Evolutionary conservation across 2,797 vertebrate genomes (phyloP).

Genomic region (Alca torda): DNA sequence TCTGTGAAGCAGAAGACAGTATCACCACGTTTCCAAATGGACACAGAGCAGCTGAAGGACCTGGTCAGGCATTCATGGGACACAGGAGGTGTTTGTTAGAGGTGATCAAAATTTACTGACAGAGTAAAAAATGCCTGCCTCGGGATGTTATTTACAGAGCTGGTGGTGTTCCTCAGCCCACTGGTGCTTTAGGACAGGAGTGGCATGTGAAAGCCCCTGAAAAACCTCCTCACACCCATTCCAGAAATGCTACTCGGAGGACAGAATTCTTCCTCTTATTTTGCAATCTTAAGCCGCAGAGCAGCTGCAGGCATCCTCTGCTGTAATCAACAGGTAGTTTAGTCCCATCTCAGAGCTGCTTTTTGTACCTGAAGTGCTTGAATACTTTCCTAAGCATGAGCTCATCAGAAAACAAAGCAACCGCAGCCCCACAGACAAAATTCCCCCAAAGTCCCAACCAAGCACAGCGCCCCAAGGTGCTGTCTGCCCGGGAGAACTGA

Average conservation of each 20-base stretch:
- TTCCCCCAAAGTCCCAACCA: background rate
- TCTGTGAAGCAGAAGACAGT: background rate
- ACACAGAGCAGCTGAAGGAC: background rate
- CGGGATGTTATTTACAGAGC: background rate
- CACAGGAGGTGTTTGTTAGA: background rate
- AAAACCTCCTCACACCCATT: background rate
- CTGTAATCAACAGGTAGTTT: background rate
- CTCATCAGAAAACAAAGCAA: background rate
- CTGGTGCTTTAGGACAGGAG: background rate
- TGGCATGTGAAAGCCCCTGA: background rate
- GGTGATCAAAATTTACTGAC: background rate
- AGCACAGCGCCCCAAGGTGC: background rate
- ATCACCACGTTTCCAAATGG: fast-evolving
- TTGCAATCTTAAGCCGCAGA: background rate
- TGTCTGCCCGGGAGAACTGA: background rate
- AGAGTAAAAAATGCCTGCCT: background rate
- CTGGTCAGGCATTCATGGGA: background rate
- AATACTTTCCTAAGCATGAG: background rate
- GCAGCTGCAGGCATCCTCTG: background rate
- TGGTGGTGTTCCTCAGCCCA: background rate
- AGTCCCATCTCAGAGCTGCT: background rate
- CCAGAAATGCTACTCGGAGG: background rate
- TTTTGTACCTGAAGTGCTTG: background rate
- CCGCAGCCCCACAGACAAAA: background rate
- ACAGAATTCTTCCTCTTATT: background rate